Evolutionary conservation across 2,888 invertebrate genomes (phyloP).

Genomic region (Biston stratarius): DNA sequence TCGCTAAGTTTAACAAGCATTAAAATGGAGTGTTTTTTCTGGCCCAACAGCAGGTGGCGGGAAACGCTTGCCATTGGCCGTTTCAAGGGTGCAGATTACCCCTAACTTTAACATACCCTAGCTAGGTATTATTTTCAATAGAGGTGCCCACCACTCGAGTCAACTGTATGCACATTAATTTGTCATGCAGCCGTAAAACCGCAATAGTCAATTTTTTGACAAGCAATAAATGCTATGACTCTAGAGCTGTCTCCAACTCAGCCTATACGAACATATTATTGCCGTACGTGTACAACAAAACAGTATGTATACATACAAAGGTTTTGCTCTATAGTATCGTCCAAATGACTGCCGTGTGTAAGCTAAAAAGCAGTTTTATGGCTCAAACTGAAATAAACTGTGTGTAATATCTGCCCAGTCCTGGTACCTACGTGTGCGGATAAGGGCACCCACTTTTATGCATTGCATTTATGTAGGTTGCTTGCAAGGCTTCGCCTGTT

Average conservation of each 20-base stretch:
- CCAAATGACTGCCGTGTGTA: not conserved
- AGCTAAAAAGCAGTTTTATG: not conserved
- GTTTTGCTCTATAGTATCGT: not conserved
- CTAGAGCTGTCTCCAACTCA: too few relatives aligned
- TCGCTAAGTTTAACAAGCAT: conserved; percentile 44
- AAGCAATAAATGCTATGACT: too few relatives aligned
- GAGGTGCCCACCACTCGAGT: too few relatives aligned
- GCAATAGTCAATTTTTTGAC: too few relatives aligned
- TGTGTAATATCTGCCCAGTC: not conserved
- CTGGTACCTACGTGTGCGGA: not conserved
- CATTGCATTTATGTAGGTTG: conserved; percentile 56
- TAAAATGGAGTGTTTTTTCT: conserved; percentile 44
- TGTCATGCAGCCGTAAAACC: too few relatives aligned
- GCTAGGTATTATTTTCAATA: too few relatives aligned
- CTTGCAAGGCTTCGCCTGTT: conserved; percentile 65
- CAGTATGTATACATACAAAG: too few relatives aligned
- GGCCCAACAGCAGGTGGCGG: conserved; percentile 53
- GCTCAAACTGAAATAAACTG: not conserved
- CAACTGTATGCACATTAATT: too few relatives aligned
- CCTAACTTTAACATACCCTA: conserved; percentile 44
- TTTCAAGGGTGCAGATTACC: conserved; percentile 55
- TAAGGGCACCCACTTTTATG: conserved; percentile 32
- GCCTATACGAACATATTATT: too few relatives aligned
- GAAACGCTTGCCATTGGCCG: conserved; percentile 50
- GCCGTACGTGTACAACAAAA: too few relatives aligned